A percentile compares a stretch with the other conserved stretches of the same genome.
These are phyloP conservation scores for Mechanitis messenoides DNA, from an alignment of 2,888 invertebrate genomes.

Conservation along the genomic window DNA sequence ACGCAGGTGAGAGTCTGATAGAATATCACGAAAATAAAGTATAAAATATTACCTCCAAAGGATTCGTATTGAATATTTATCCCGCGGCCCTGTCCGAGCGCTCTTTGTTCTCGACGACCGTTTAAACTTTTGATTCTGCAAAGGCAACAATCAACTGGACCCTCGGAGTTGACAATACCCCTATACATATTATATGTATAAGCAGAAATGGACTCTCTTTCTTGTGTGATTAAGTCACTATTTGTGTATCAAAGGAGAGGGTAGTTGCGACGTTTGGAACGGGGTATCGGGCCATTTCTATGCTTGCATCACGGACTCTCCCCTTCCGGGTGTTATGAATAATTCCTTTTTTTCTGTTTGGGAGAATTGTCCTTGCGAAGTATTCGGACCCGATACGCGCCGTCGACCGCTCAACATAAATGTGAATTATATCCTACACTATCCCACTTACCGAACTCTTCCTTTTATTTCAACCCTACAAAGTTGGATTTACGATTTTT, in stretches of 20 bases:
- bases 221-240: conserved; percentile 28
- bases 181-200: conserved; percentile 26
- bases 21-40: conserved; percentile 62
- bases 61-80: conserved; percentile 77
- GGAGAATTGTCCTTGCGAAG: conserved; percentile 73
- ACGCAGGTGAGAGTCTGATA: conserved; percentile 66
- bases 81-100: conserved; percentile 65
- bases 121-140: conserved; percentile 77
- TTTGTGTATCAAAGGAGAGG: conserved; percentile 14
- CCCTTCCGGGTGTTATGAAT: conserved; percentile 78
- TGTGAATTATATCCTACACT: conserved; percentile 72
- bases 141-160: conserved; percentile 75
- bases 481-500: conserved; percentile 62
- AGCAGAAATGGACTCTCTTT: conserved; percentile 35
- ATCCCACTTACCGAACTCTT: conserved; percentile 67
- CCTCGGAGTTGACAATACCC: conserved; percentile 57
- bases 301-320: conserved; percentile 75
- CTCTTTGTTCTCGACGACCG: conserved; percentile 73
- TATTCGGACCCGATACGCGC: conserved; percentile 72
- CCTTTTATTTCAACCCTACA: conserved; percentile 65
- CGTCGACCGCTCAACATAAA: conserved; percentile 69
- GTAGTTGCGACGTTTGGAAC: conserved; percentile 42
- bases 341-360: conserved; percentile 73
- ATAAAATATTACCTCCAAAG: conserved; percentile 74
- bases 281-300: conserved; percentile 65